Percentiles rank a stretch among this genome's conserved stretches.
Conservation (phyloP, 2,888 invertebrate genomes). For the Pycnomerus fuliginosus region DNA sequence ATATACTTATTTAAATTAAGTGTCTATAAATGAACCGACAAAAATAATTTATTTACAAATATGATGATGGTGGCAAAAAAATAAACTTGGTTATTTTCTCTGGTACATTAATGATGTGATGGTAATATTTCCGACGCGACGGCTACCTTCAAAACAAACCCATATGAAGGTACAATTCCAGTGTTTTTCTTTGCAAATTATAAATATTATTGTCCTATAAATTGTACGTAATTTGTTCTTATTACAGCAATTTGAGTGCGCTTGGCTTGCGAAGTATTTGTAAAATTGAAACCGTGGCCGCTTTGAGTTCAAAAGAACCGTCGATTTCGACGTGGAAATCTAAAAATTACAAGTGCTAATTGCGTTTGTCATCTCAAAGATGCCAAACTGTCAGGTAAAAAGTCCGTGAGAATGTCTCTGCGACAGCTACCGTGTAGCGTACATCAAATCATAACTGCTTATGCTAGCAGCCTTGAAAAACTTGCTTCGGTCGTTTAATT, state of each 20-base stretch:
- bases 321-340: slow-evolving; percentile 23
- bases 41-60: slow-evolving; percentile 15
- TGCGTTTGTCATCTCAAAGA: slow-evolving; percentile 31
- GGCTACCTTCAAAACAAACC: slow-evolving; percentile 13
- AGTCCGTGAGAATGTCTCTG: slow-evolving; percentile 36
- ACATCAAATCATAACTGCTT: slow-evolving; percentile 45
- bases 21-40: too few species aligned
- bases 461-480: slow-evolving; percentile 39
- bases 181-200: slow-evolving; percentile 33
- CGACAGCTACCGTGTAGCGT: slow-evolving; percentile 40
- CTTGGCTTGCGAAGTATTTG: slow-evolving; percentile 43
- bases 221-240: slow-evolving; percentile 49
- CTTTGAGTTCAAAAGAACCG: slow-evolving; percentile 45
- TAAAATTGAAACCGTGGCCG: slow-evolving; percentile 47
- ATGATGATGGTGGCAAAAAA: neutral
- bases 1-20: too few species aligned
- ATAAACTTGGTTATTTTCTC: slow-evolving; percentile 7
- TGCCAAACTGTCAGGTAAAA: slow-evolving; percentile 33
- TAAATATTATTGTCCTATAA: slow-evolving; percentile 50
- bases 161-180: slow-evolving; percentile 14
- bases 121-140: slow-evolving; percentile 12
- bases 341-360: slow-evolving; percentile 30
- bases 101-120: neutral
- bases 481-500: slow-evolving; percentile 47
- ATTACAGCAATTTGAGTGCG: slow-evolving; percentile 46